phyloP scores from a whole-genome alignment of 1,140 invertebrate genomes.

The Cydia pomonella region DNA sequence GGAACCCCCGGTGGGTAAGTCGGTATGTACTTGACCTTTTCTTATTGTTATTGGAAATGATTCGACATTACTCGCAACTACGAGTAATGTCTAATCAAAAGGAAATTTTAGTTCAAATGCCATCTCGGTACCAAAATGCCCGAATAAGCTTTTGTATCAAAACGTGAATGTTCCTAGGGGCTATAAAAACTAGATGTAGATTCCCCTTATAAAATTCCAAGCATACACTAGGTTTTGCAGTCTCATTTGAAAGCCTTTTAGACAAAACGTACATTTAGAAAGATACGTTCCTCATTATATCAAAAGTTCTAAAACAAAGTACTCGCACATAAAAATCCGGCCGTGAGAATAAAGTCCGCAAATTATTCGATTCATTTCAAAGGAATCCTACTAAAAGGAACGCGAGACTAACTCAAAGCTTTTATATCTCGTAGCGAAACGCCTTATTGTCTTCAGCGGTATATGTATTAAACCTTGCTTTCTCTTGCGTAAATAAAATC shows the following conservation, averaged over 20 bases:
- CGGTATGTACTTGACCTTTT: too few species aligned
- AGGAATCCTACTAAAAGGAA: slow-evolving; percentile 78
- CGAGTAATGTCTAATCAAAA: too few species aligned
- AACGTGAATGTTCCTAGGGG: background rate
- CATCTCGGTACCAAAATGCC: too few species aligned
- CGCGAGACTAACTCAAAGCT: slow-evolving; percentile 77
- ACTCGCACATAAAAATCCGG: slow-evolving; percentile 64
- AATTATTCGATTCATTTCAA: slow-evolving; percentile 80
- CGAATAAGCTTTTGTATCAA: background rate
- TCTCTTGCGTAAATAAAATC: slow-evolving; percentile 79
- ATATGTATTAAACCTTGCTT: slow-evolving; percentile 78
- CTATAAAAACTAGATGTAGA: slow-evolving; percentile 4
- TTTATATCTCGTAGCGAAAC: slow-evolving; percentile 75
- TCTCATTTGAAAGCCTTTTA: background rate
- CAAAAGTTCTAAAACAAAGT: slow-evolving; percentile 60
- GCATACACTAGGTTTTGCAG: background rate
- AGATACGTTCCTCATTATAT: slow-evolving; percentile 57
- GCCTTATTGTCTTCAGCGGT: slow-evolving; percentile 77
- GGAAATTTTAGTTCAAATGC: too few species aligned
- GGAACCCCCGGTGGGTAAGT: too few species aligned
- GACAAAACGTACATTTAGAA: background rate
- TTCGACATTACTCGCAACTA: too few species aligned
- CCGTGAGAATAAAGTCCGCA: slow-evolving; percentile 72
- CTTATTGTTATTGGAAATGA: too few species aligned
- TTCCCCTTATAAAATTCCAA: background rate